A percentile compares a stretch with the other conserved stretches of the same genome.
Conservation (phyloP, 2,797 vertebrate species). For the Falco biarmicus region DNA sequence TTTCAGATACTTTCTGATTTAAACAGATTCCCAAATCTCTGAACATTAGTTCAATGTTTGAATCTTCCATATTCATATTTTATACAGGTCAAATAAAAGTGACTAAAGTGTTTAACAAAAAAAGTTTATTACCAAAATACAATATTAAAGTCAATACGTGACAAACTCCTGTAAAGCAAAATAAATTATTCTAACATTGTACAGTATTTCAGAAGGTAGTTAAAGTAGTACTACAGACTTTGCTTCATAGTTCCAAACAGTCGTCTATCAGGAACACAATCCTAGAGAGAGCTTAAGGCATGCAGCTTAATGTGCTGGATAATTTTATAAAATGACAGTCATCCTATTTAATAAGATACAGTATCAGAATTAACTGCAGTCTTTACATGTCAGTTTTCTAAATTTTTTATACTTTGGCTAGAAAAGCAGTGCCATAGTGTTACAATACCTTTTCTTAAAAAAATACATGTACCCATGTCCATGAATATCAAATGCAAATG, state of each 20-base stretch:
- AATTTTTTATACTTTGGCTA: slow-evolving; percentile 81
- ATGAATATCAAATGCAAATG: slow-evolving; percentile 82
- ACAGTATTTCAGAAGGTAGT: slow-evolving; percentile 82
- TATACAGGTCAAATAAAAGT: background rate
- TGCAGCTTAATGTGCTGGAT: slow-evolving; percentile 77
- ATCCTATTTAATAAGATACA: slow-evolving; percentile 73
- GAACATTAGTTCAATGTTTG: background rate
- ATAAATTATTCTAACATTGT: slow-evolving; percentile 92
- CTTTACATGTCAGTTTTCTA: slow-evolving; percentile 80
- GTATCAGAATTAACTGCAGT: slow-evolving; percentile 71
- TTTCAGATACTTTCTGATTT: background rate
- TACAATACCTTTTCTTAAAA: slow-evolving; percentile 81
- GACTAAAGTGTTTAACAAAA: slow-evolving; percentile 76
- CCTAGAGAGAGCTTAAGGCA: slow-evolving; percentile 83
- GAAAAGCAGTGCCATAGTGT: slow-evolving; percentile 82
- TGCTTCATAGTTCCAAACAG: slow-evolving; percentile 73
- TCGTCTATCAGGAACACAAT: slow-evolving; percentile 64
- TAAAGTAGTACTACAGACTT: slow-evolving; percentile 77
- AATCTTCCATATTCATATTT: background rate
- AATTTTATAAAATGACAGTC: slow-evolving; percentile 77
- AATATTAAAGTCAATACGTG: slow-evolving; percentile 89
- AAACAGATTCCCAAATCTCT: background rate
- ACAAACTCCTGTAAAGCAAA: slow-evolving; percentile 89
- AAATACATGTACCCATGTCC: slow-evolving; percentile 81
- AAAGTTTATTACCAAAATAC: slow-evolving; percentile 98